Evolutionary conservation across 2,113 vertebrate genomes (phyloP).

Genomic region (Muntiacus reevesi): DNA sequence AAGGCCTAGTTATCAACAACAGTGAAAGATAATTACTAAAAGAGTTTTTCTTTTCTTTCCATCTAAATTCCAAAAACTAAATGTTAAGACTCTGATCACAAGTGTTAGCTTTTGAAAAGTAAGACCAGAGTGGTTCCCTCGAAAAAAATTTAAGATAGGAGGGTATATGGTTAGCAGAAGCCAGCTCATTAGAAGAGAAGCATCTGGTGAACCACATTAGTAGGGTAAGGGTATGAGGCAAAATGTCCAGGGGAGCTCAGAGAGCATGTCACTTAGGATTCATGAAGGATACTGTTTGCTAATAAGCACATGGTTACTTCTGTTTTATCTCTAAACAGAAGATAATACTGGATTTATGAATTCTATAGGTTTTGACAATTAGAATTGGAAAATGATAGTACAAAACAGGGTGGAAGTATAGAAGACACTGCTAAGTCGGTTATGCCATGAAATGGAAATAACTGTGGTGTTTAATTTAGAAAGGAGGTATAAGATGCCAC

Average conservation of each 20-base stretch:
- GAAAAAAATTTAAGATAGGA: neutral
- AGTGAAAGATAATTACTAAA: constrained; percentile 7
- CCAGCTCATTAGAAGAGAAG: neutral
- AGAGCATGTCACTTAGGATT: neutral
- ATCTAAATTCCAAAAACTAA: constrained; percentile 1
- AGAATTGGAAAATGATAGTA: neutral
- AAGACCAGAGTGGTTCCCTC: neutral
- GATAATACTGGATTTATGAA: neutral
- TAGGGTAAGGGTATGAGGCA: neutral
- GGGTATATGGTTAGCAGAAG: neutral
- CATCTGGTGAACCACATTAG: neutral
- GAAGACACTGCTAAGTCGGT: neutral
- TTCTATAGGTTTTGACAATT: neutral
- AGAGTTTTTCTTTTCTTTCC: neutral
- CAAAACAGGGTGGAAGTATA: neutral
- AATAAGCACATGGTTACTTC: neutral
- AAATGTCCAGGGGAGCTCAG: neutral
- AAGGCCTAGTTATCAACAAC: neutral
- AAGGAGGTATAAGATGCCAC: neutral
- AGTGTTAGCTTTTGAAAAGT: neutral
- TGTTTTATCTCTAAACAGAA: neutral
- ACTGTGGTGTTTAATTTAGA: neutral
- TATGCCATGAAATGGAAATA: neutral
- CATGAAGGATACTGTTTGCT: neutral
- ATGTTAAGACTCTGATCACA: neutral